Percentiles rank a stretch among this genome's conserved stretches.
Conservation (phyloP, 2,888 invertebrate genomes). For the Leptura quadrifasciata region DNA sequence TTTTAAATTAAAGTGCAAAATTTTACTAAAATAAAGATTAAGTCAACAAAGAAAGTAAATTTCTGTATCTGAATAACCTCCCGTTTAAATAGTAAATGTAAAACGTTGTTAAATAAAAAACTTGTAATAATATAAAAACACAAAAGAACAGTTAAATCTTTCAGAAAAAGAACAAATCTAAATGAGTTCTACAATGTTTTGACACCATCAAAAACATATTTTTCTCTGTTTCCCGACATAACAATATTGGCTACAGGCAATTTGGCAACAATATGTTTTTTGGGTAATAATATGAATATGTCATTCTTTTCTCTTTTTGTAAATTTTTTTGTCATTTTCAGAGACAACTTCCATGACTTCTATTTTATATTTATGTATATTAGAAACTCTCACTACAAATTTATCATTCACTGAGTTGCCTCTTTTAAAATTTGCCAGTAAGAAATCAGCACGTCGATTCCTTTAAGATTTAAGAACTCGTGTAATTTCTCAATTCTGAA, state of each 20-base stretch:
- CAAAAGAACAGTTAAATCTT: not conserved
- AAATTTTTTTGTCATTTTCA: not conserved
- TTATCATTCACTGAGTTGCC: not conserved
- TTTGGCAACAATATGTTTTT: not conserved
- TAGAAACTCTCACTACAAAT: not conserved
- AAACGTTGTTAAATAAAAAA: not conserved
- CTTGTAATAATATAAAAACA: not conserved
- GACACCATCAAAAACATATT: not conserved
- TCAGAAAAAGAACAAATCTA: not conserved
- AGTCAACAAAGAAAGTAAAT: not conserved
- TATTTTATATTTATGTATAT: not conserved
- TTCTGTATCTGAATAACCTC: not conserved
- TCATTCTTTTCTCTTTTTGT: not conserved
- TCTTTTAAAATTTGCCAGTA: not conserved
- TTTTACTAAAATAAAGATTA: conserved; percentile 3
- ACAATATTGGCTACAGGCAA: not conserved
- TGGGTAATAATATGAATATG: not conserved
- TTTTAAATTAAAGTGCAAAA: not conserved
- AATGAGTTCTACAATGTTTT: conserved; percentile 1
- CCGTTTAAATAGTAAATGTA: not conserved
- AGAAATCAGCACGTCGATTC: not conserved
- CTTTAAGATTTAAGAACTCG: not conserved
- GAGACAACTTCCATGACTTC: not conserved
- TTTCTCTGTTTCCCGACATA: conserved; percentile 2
- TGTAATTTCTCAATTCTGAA: no score